Evolutionary conservation across 1,140 invertebrate genomes (phyloP).

Genomic region (Drosophila saltans): DNA sequence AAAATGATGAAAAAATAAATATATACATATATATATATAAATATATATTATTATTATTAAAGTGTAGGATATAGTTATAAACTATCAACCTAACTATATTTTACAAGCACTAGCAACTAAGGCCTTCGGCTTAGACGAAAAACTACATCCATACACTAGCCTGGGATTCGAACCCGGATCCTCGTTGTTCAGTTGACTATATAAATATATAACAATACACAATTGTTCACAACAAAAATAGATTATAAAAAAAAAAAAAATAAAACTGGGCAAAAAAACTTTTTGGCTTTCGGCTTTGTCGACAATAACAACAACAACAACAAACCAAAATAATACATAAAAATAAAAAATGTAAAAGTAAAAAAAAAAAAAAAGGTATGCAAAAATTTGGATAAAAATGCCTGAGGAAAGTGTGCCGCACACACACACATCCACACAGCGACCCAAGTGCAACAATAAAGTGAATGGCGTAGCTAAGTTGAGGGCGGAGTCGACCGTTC

Average conservation of each 20-base stretch:
- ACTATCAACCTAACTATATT: too few relatives aligned
- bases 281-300: slow-evolving; percentile 59
- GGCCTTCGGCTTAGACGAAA: too few relatives aligned
- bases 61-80: too few relatives aligned
- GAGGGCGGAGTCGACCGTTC: slow-evolving; percentile 25
- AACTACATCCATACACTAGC: too few relatives aligned
- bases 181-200: too few relatives aligned
- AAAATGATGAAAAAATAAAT: too few relatives aligned
- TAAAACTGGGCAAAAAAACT: slow-evolving; percentile 57
- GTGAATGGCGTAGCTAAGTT: slow-evolving; percentile 53
- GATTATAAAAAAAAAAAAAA: slow-evolving; percentile 49
- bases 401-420: slow-evolving; percentile 56
- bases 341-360: neutral
- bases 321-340: neutral
- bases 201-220: slow-evolving; percentile 61
- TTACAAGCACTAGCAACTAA: too few relatives aligned
- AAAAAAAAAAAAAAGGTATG: slow-evolving; percentile 43
- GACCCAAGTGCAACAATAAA: slow-evolving; percentile 65
- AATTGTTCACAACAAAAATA: slow-evolving; percentile 60
- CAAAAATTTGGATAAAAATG: slow-evolving; percentile 71
- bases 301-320: too few relatives aligned
- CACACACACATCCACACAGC: slow-evolving; percentile 31
- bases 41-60: too few relatives aligned
- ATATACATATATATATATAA: too few relatives aligned
- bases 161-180: too few relatives aligned